Conservation (phyloP, 2,113 vertebrate genomes). For the Holacanthus passer region DNA sequence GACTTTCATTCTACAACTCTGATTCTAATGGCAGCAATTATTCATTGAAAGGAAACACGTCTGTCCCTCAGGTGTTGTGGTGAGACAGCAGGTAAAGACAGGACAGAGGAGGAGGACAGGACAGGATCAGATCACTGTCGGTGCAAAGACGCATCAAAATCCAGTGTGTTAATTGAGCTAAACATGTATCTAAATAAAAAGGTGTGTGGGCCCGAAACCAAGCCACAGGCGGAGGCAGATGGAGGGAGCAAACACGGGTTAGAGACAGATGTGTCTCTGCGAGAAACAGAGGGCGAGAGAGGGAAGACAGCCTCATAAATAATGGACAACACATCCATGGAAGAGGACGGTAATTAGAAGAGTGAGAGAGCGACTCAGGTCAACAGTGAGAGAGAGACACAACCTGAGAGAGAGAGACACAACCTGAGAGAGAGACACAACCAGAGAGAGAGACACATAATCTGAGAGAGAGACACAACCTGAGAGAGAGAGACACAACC, state of each 20-base stretch:
- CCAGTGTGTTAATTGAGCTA: constrained; percentile 27
- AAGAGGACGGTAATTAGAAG: constrained; percentile 15
- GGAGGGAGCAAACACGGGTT: constrained; percentile 51
- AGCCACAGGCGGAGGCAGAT: constrained; percentile 59
- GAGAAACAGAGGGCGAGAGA: neutral
- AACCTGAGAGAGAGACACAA: no score
- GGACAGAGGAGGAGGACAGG: neutral
- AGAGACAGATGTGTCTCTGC: constrained; percentile 55
- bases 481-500: neutral
- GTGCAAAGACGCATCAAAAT: constrained; percentile 9
- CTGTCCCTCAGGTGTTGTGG: neutral
- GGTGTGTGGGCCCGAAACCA: constrained; percentile 26
- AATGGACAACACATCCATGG: constrained; percentile 27
- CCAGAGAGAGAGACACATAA: neutral
- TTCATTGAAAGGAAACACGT: neutral
- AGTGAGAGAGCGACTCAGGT: neutral
- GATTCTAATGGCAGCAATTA: neutral
- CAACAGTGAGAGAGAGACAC: no score
- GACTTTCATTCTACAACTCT: neutral
- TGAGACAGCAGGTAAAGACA: neutral
- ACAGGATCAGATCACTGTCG: neutral
- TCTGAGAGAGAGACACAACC: neutral
- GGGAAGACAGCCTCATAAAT: constrained; percentile 45
- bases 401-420: no score
- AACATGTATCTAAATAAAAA: constrained; percentile 40